Percentiles rank a stretch among this genome's conserved stretches.
phyloP scores from a whole-genome alignment of 35 echinoderm and acorn worm genomes.

The Heliocidaris erythrogramma region DNA sequence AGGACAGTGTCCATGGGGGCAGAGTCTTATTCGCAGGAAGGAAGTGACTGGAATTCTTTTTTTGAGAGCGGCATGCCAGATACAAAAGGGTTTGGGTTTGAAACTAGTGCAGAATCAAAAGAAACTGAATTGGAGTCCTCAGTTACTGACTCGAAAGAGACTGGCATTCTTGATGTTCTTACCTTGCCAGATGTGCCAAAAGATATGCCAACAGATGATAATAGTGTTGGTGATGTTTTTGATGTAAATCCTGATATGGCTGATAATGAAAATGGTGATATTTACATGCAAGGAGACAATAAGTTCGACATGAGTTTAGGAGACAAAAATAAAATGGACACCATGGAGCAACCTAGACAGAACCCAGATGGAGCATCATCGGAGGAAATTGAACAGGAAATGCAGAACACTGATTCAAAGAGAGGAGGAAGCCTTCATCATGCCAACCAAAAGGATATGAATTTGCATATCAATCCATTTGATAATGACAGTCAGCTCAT shows the following conservation, averaged over 20 bases:
- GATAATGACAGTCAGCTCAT: slow-evolving; percentile 52
- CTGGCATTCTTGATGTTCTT: neutral
- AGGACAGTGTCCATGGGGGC: neutral
- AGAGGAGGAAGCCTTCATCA: neutral
- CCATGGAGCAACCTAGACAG: neutral
- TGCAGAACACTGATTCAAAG: neutral
- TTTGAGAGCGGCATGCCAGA: neutral
- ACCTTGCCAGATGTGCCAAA: neutral
- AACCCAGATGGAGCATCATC: slow-evolving; percentile 34
- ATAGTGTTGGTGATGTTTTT: neutral
- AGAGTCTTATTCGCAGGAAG: neutral
- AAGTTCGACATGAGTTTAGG: neutral
- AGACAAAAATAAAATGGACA: neutral
- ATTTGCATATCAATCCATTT: slow-evolving; percentile 73
- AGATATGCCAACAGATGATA: neutral
- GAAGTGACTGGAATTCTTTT: slow-evolving; percentile 18
- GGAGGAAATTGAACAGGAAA: slow-evolving; percentile 23
- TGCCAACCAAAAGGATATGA: slow-evolving; percentile 20
- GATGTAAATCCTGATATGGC: neutral
- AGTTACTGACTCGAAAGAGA: neutral
- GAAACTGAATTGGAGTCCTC: neutral
- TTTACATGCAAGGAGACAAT: neutral
- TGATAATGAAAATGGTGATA: slow-evolving; percentile 5
- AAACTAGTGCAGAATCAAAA: neutral
- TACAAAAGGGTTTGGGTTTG: slow-evolving; percentile 47